Evolutionary conservation across 2,113 vertebrate genomes (phyloP).

Genomic region (Melospiza georgiana): DNA sequence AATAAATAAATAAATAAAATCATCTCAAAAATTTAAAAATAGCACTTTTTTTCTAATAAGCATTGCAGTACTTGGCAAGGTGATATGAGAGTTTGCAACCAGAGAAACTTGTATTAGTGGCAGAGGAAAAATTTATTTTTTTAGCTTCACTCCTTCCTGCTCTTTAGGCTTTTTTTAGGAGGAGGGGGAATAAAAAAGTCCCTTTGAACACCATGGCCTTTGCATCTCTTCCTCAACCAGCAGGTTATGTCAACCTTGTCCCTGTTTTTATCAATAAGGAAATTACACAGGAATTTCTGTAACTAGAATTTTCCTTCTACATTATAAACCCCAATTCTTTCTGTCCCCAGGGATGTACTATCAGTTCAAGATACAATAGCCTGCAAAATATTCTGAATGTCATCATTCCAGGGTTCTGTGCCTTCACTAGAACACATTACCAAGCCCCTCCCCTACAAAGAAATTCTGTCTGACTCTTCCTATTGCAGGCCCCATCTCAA

Average conservation of each 20-base stretch:
- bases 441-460: background rate
- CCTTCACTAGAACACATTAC: background rate
- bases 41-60: background rate
- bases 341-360: background rate
- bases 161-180: background rate
- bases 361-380: background rate
- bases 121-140: background rate
- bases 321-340: background rate
- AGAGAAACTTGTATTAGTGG: background rate
- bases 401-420: background rate
- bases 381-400: background rate
- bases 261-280: background rate
- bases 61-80: background rate
- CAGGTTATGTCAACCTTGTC: background rate
- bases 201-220: background rate
- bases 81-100: background rate
- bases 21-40: background rate
- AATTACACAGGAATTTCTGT: background rate
- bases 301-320: background rate
- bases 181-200: background rate
- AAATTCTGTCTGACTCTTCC: background rate
- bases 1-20: background rate
- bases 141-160: background rate
- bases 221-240: background rate
- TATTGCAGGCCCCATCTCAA: background rate